Conservation (phyloP, 2,113 vertebrate species). For the Barbus barbus region DNA sequence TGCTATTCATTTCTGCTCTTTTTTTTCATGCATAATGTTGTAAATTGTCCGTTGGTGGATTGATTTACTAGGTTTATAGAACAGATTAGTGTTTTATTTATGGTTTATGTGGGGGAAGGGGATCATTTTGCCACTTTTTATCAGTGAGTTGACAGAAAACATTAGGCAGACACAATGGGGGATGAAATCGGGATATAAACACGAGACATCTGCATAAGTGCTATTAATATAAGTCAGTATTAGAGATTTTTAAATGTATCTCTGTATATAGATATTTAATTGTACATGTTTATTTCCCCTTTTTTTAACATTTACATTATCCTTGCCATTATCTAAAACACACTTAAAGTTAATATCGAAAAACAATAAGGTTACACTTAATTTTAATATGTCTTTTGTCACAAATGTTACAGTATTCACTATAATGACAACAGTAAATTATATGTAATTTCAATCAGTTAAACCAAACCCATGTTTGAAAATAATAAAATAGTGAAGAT, state of each 20-base stretch:
- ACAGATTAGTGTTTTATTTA: neutral
- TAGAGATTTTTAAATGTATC: neutral
- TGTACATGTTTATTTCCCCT: neutral
- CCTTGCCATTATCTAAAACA: no score
- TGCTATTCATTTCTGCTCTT: neutral
- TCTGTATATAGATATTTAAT: no score
- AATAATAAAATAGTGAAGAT: no score
- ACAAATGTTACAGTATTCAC: no score
- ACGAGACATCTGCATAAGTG: neutral
- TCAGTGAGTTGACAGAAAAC: neutral
- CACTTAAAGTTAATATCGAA: neutral
- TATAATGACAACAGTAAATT: no score
- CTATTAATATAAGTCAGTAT: neutral
- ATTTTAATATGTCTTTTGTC: no score
- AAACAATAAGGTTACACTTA: neutral
- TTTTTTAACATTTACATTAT: neutral
- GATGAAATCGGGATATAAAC: no score
- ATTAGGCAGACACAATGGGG: no score
- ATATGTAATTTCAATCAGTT: neutral
- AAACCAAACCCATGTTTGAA: no score
- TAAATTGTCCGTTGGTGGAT: neutral
- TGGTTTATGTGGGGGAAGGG: neutral
- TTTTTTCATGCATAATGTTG: neutral
- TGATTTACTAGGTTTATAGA: neutral
- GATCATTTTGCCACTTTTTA: neutral